Conservation (phyloP, 1,140 invertebrate genomes). For the Ditylenchus dipsaci region DNA sequence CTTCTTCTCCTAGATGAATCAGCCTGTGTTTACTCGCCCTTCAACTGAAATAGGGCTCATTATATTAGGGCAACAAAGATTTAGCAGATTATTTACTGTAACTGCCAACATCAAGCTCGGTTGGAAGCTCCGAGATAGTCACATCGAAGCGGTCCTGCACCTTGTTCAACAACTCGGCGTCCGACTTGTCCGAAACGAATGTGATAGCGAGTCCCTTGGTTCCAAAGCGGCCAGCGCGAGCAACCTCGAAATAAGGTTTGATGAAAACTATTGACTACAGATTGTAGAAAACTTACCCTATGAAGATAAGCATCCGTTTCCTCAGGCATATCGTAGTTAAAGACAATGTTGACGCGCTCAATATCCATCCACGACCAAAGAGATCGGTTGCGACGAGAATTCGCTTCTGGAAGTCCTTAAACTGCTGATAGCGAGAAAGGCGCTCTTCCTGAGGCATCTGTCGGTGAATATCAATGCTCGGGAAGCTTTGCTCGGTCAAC, state of each 20-base stretch:
- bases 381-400: constrained; percentile 97
- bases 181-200: constrained; percentile 91
- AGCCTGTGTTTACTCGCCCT: not conserved
- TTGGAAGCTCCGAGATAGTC: constrained; percentile 92
- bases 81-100: constrained; percentile 67
- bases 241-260: constrained; percentile 69
- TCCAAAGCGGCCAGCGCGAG: constrained; percentile 71
- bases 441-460: constrained; percentile 97
- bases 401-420: constrained; percentile 98
- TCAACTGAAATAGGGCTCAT: not conserved
- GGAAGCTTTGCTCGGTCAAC: constrained; percentile 96
- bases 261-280: not conserved
- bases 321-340: constrained; percentile 99
- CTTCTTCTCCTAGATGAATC: too few species aligned
- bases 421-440: constrained; percentile 85
- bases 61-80: not conserved
- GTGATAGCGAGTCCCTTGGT: constrained; percentile 87
- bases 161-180: constrained; percentile 93
- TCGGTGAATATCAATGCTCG: constrained; percentile 96
- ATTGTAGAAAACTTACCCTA: constrained; percentile 65
- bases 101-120: constrained; percentile 92
- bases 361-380: constrained; percentile 97
- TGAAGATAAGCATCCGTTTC: constrained; percentile 98
- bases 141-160: constrained; percentile 98
- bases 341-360: constrained; percentile 94